phyloP scores from a whole-genome alignment of 2,113 vertebrate species.

The Paralichthys olivaceus region DNA sequence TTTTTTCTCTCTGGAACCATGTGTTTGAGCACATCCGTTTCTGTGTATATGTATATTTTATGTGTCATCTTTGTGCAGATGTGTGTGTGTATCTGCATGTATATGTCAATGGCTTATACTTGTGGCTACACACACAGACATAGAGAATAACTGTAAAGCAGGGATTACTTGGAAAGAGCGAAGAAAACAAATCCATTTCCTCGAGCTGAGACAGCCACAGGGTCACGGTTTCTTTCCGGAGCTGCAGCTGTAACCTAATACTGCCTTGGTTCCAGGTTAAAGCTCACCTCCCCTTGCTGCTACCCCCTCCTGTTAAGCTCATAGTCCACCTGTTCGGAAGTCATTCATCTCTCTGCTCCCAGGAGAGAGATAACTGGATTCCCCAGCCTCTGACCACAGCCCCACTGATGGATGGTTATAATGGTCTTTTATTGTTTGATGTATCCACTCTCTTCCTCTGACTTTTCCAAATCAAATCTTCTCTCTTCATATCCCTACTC shows the following conservation, averaged over 20 bases:
- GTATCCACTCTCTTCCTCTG: conserved; percentile 30
- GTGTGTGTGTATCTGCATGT: background rate
- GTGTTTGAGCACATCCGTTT: background rate
- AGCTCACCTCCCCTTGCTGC: conserved; percentile 16
- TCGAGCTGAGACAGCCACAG: conserved; percentile 40
- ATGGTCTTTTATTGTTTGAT: conserved; percentile 59
- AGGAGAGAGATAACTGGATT: conserved; percentile 43
- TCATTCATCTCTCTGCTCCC: conserved; percentile 70
- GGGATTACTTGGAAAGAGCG: conserved; percentile 49
- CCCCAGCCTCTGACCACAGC: conserved; percentile 39
- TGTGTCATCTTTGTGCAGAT: background rate
- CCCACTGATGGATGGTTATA: conserved; percentile 48
- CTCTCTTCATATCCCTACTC: conserved; percentile 22
- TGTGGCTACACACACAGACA: background rate
- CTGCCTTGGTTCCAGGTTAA: conserved; percentile 56
- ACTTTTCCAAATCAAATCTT: conserved; percentile 24
- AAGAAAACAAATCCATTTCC: conserved; percentile 70
- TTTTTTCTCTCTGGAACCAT: background rate
- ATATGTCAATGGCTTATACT: background rate
- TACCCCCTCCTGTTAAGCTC: conserved; percentile 30
- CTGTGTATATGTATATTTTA: too few relatives aligned
- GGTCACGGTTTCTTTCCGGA: conserved; percentile 62
- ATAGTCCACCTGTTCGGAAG: conserved; percentile 77
- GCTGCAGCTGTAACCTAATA: conserved; percentile 65
- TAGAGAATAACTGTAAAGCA: background rate